Percentiles rank a stretch among this genome's conserved stretches.
Evolutionary conservation across 2,888 invertebrate genomes (phyloP).

Genomic region (Rhimphoctona megacephalus): DNA sequence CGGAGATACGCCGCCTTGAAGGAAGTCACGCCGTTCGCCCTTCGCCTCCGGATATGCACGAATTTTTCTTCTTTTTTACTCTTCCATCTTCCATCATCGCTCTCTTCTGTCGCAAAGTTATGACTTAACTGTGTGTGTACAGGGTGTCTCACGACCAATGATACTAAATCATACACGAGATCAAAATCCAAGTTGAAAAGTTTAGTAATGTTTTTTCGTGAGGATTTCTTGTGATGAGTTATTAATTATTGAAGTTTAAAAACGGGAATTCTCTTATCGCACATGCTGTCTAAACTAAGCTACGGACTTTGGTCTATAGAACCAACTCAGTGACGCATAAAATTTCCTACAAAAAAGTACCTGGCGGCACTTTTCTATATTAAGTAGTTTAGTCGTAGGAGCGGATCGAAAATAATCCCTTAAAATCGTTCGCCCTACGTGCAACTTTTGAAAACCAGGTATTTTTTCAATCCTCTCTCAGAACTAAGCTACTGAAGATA

Average conservation of each 20-base stretch:
- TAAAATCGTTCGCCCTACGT: not conserved
- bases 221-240: not conserved
- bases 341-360: not conserved
- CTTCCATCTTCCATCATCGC: conserved; percentile 4
- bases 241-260: not conserved
- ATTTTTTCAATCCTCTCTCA: not conserved
- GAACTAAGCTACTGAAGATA: not conserved
- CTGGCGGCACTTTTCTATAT: not conserved
- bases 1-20: not conserved
- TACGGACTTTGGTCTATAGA: not conserved
- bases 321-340: not conserved
- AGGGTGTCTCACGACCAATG: not conserved
- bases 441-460: not conserved
- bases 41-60: conserved; percentile 4
- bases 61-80: conserved; percentile 4
- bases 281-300: no score
- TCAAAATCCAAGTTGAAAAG: not conserved
- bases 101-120: not conserved
- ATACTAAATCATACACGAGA: not conserved
- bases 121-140: not conserved
- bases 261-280: not conserved
- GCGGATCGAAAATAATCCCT: not conserved
- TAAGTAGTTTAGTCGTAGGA: not conserved
- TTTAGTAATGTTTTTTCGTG: not conserved
- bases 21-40: not conserved